These are phyloP conservation scores for Lethrus apterus DNA, from an alignment of 1,140 invertebrate genomes.

Conservation along the genomic window DNA sequence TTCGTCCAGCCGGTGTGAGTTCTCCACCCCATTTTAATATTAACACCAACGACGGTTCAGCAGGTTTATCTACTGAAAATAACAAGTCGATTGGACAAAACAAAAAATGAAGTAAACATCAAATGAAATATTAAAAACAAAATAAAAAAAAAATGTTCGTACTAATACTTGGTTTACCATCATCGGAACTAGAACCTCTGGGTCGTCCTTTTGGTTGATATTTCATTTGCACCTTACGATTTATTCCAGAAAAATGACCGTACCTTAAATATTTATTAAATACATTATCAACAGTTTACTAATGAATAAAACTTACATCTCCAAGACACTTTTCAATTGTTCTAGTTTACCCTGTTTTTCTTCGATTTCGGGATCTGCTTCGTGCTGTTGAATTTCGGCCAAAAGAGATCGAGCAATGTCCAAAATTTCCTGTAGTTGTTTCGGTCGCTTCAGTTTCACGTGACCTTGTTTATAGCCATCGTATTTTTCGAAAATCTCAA, in stretches of 20 bases:
- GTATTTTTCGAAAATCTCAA: conserved; percentile 97
- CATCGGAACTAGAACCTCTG: conserved; percentile 88
- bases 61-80: conserved; percentile 61
- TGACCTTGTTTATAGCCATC: conserved; percentile 92
- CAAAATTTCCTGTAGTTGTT: conserved; percentile 94
- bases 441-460: conserved; percentile 95
- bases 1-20: conserved; percentile 92
- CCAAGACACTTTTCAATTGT: conserved; percentile 95
- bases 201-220: conserved; percentile 94
- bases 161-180: conserved; percentile 57
- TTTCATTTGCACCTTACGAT: conserved; percentile 99
- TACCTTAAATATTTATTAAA: conserved; percentile 61
- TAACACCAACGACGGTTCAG: conserved; percentile 84
- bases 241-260: conserved; percentile 99
- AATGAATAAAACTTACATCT: conserved; percentile 72
- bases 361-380: conserved; percentile 86
- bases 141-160: conserved; percentile 14
- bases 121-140: conserved; percentile 10
- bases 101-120: conserved; percentile 7
- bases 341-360: conserved; percentile 95
- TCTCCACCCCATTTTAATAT: conserved; percentile 99
- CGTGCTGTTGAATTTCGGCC: conserved; percentile 76
- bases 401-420: conserved; percentile 88
- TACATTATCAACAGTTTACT: conserved; percentile 9
- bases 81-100: background rate